A percentile compares a stretch with the other conserved stretches of the same genome.
These are phyloP conservation scores for Paradoxurus hermaphroditus DNA, from an alignment of 2,113 vertebrate species.

Conservation along the genomic window DNA sequence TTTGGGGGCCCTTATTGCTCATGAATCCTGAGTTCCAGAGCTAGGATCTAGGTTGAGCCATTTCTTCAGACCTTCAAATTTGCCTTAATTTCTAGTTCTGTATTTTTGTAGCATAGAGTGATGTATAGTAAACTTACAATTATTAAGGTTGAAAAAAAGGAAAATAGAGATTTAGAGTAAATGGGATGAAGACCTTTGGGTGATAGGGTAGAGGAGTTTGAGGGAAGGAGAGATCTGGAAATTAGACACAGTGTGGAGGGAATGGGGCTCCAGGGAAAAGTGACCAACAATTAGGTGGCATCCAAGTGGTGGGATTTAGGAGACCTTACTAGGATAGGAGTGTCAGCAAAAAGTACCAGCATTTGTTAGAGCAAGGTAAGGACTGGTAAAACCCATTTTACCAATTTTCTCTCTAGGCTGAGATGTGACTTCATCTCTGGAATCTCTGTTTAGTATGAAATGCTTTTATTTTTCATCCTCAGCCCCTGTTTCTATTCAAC, in stretches of 20 bases:
- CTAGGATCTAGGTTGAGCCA: not conserved
- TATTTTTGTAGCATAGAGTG: not conserved
- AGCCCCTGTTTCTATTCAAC: not conserved
- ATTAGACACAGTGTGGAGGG: not conserved
- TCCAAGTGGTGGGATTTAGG: not conserved
- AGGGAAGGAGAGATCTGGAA: not conserved
- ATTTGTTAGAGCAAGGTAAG: not conserved
- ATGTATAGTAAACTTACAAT: not conserved
- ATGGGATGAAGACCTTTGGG: not conserved
- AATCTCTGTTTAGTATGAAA: not conserved
- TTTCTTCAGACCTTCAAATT: not conserved
- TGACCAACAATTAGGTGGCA: not conserved
- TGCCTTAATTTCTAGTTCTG: not conserved
- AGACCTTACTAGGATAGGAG: not conserved
- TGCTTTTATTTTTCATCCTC: not conserved
- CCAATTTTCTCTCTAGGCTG: not conserved
- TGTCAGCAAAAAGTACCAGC: not conserved
- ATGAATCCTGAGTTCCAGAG: not conserved
- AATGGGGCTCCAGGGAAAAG: not conserved
- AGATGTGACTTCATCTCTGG: not conserved
- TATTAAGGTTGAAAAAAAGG: not conserved
- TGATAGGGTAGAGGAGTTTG: not conserved
- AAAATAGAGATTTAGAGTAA: not conserved
- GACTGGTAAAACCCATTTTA: not conserved
- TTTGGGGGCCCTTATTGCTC: not conserved